Conservation (phyloP, 2,797 vertebrate genomes). For the Dallia pectoralis region DNA sequence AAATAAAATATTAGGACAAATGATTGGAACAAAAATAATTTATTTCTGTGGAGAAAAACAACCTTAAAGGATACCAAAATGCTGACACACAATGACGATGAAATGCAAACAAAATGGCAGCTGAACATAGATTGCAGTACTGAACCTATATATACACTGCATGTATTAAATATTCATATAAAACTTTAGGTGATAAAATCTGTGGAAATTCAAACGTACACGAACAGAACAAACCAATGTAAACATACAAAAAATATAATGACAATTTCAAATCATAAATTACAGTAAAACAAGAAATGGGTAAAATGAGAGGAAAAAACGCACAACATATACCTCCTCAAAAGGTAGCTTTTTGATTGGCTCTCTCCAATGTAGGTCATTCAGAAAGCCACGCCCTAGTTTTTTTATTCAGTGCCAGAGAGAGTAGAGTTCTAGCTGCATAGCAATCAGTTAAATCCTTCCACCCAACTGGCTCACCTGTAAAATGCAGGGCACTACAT, state of each 20-base stretch:
- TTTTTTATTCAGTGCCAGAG: slow-evolving; percentile 34
- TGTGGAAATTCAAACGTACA: slow-evolving; percentile 44
- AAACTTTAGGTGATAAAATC: slow-evolving; percentile 52
- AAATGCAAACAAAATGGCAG: slow-evolving; percentile 65
- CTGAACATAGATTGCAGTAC: slow-evolving; percentile 60
- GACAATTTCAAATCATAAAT: slow-evolving; percentile 52
- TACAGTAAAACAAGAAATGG: slow-evolving; percentile 62
- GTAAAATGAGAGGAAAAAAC: background rate
- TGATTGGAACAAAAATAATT: slow-evolving; percentile 75
- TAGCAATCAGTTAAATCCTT: slow-evolving; percentile 15
- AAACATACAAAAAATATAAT: slow-evolving; percentile 57
- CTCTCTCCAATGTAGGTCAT: slow-evolving; percentile 34
- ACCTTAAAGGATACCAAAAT: slow-evolving; percentile 60
- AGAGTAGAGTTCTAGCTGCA: slow-evolving; percentile 3
- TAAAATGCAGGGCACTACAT: slow-evolving; percentile 19
- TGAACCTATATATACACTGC: slow-evolving; percentile 62
- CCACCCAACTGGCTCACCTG: slow-evolving; percentile 27
- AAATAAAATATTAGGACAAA: slow-evolving; percentile 75
- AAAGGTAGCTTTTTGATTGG: background rate
- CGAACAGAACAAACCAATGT: slow-evolving; percentile 63
- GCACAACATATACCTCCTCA: background rate
- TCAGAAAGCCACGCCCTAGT: slow-evolving; percentile 17
- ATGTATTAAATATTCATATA: slow-evolving; percentile 56
- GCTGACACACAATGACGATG: slow-evolving; percentile 54
- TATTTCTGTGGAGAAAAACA: slow-evolving; percentile 70